These are phyloP conservation scores for Oryzias sinensis DNA, from an alignment of 2,797 vertebrate genomes.

Conservation along the genomic window DNA sequence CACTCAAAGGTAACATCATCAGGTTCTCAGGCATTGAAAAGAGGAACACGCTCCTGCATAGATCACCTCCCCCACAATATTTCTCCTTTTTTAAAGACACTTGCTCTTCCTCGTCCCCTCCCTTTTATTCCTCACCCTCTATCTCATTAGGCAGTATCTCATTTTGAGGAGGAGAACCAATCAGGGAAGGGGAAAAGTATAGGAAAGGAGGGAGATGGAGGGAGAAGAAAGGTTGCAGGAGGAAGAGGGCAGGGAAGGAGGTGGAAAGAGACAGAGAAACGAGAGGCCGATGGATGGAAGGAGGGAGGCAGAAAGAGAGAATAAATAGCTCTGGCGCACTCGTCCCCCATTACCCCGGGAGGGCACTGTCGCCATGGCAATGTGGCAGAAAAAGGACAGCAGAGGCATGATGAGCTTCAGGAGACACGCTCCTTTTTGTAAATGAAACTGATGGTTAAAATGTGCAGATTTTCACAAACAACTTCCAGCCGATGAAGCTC, in stretches of 20 bases:
- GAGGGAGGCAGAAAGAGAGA: constrained; percentile 56
- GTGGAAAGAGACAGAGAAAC: constrained; percentile 29
- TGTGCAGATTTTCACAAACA: constrained; percentile 47
- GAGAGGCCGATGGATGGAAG: constrained; percentile 44
- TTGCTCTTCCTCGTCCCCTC: constrained; percentile 61
- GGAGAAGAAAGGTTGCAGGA: constrained; percentile 47
- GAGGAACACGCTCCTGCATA: constrained; percentile 59
- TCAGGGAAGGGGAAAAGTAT: constrained; percentile 65
- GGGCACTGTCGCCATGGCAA: constrained; percentile 82
- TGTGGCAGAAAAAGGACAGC: constrained; percentile 81
- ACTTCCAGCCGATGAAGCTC: constrained; percentile 36
- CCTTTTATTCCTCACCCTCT: constrained; percentile 57
- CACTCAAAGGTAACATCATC: constrained; percentile 50
- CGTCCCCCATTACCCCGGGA: constrained; percentile 80
- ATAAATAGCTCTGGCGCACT: constrained; percentile 76
- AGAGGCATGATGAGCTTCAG: constrained; percentile 70
- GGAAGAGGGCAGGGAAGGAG: constrained; percentile 57
- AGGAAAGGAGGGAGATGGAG: constrained; percentile 47
- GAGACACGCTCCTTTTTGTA: constrained; percentile 46
- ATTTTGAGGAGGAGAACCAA: constrained; percentile 74
- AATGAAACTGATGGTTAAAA: constrained; percentile 57
- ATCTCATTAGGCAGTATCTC: constrained; percentile 72
- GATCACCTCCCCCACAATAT: constrained; percentile 69
- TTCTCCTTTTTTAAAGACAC: constrained; percentile 58
- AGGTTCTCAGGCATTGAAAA: constrained; percentile 44